Evolutionary conservation across 2,797 vertebrate species (phyloP).

Genomic region (Octomys mimax): DNA sequence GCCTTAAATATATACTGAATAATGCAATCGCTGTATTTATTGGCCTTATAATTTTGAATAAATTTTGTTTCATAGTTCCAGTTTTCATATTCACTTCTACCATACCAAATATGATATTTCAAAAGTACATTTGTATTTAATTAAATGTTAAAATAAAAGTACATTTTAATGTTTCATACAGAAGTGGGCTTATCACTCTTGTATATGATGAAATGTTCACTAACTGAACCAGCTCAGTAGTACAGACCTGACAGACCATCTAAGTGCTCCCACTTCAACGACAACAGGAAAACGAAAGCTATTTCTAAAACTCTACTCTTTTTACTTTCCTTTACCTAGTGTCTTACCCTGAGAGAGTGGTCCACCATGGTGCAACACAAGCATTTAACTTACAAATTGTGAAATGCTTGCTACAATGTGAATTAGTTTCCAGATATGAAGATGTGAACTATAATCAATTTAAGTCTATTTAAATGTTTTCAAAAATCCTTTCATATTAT

Average conservation of each 20-base stretch:
- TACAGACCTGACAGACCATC: neutral
- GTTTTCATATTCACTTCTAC: neutral
- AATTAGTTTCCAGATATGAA: neutral
- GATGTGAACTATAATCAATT: neutral
- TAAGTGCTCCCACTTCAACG: neutral
- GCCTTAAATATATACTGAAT: constrained; percentile 57
- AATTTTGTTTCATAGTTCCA: neutral
- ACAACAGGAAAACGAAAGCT: neutral
- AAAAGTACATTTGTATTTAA: neutral
- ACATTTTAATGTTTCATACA: neutral
- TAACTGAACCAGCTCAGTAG: neutral
- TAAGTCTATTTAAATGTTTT: constrained; percentile 1
- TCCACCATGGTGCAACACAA: neutral
- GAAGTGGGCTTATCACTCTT: neutral
- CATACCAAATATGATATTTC: neutral
- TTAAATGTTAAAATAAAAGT: neutral
- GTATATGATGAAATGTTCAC: neutral
- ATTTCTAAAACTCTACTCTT: neutral
- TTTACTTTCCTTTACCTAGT: neutral
- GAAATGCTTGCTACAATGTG: neutral
- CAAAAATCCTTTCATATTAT: neutral
- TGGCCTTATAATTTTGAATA: constrained; percentile 32
- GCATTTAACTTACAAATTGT: neutral
- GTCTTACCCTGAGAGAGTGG: neutral
- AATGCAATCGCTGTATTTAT: constrained; percentile 62